Base-by-base conservation (phyloP, 1,140 invertebrate genomes). In the Cecropterus lyciades region DNA sequence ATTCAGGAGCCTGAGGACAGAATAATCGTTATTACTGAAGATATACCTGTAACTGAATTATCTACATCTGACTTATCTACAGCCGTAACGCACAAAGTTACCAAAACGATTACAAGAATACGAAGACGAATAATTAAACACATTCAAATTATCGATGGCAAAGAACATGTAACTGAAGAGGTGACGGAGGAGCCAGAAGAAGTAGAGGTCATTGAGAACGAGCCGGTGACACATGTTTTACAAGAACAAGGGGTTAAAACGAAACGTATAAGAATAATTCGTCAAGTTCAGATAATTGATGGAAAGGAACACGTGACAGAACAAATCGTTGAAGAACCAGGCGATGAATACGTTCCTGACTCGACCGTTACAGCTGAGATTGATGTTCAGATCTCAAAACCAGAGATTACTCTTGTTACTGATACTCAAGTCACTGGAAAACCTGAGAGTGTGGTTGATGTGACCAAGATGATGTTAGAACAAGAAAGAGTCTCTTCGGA, bases 91-190 rank as follows among this genome's bases (percentile, higher is more conserved):
- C 95, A 96, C 72, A 95, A 53, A 87, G 95, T 96, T 1, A 96
- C 95, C 0, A 94, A 94, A 77, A 91, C 83, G 59, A 82, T 86
- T 43, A 88, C 80, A 24, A 82, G 94, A 72, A 95, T 93, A 83
- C 95, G 92, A 64, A 93, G 93, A 72, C 94, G 94, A 62, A 95
- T 95, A 14, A 96, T 97, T 20, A 94, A 96, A 70, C 95, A 95
- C 73, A 94, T 96, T 6, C 94, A 95, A 0, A 95, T 97, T 7
- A 94, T 97, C 46, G 95, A 97, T 87, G 97, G 96, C 0, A 95
- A 97, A 90, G 95, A 96, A 85, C 93, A 94, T 62, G 93, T 95
- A 0, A 94, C 93, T 1, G 95, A 96, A 87, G 95, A 96, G 91
- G 91, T 96, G 0, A 93, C 96, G 66, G 94, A 96, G 84, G 95